Evolutionary conservation across 2,113 vertebrate species (phyloP).

Genomic region (Triplophysa rosa): DNA sequence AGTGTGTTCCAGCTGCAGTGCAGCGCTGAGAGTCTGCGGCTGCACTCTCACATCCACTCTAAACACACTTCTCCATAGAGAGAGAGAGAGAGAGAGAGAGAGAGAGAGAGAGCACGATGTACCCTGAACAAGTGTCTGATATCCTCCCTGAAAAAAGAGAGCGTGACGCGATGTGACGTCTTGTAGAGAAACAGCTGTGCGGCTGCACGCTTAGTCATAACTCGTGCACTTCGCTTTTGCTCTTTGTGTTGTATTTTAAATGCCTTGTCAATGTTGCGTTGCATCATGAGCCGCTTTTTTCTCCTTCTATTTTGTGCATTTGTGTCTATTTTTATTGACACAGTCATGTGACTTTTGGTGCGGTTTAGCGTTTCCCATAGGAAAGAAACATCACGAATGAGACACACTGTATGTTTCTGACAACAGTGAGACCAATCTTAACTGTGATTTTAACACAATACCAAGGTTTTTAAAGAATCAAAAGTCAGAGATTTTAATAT

Average conservation of each 20-base stretch:
- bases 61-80: slow-evolving; percentile 17
- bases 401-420: neutral
- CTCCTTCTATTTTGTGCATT: neutral
- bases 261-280: neutral
- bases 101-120: neutral
- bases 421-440: neutral
- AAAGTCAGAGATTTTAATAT: no score
- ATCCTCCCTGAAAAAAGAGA: neutral
- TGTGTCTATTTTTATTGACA: no score
- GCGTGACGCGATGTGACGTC: neutral
- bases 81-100: slow-evolving; percentile 4
- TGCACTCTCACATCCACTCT: slow-evolving; percentile 25
- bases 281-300: neutral
- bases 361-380: no score
- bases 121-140: slow-evolving; percentile 2
- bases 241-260: neutral
- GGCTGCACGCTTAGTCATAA: neutral
- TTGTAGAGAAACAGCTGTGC: neutral
- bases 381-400: neutral
- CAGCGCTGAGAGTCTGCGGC: slow-evolving; percentile 29
- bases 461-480: no score
- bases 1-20: slow-evolving; percentile 22
- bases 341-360: no score
- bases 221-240: neutral
- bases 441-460: no score